Conservation (phyloP, 1,140 invertebrate species). For the Drosophila tsacasi region DNA sequence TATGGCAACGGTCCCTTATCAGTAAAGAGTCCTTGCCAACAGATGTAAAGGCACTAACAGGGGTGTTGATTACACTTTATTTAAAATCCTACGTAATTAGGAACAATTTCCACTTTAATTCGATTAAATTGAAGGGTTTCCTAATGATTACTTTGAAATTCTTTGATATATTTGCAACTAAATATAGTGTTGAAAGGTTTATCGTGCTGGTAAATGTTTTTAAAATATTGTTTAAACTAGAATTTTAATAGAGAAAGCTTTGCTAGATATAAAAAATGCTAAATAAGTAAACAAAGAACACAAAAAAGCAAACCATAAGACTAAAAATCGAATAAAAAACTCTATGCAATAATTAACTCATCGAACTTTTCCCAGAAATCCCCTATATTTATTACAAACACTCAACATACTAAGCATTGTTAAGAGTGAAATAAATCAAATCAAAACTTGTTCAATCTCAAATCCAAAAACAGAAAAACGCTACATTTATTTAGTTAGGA, state of each 20-base stretch:
- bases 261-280: no score
- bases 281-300: not conserved
- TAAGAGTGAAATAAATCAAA: not conserved
- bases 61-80: slow-evolving; percentile 20
- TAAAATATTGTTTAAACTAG: not conserved
- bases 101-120: not conserved
- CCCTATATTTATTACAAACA: no score
- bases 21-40: not conserved
- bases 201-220: not conserved
- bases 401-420: not conserved
- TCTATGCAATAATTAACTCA: no score
- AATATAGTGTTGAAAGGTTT: not conserved
- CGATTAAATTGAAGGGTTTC: not conserved
- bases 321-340: not conserved
- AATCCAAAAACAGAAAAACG: not conserved
- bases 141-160: not conserved
- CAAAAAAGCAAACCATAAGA: not conserved
- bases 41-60: not conserved
- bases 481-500: not conserved
- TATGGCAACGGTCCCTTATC: not conserved
- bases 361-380: not conserved
- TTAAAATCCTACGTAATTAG: not conserved
- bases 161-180: not conserved
- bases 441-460: not conserved
- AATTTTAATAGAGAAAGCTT: not conserved